phyloP scores from a whole-genome alignment of 2,888 invertebrate species.

The Callimorpha dominula region DNA sequence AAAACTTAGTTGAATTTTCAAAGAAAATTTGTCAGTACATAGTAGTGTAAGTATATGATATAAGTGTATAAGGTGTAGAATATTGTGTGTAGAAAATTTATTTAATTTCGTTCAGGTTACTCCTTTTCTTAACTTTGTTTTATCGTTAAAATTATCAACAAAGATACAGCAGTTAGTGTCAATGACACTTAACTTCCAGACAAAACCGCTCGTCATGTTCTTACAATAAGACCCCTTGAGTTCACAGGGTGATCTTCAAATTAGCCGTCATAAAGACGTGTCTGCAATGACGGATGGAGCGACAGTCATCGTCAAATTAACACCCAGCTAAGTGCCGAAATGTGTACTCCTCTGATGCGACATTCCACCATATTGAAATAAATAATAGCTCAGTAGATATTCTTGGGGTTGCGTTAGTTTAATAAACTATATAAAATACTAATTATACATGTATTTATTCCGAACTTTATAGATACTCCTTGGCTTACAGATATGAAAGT shows the following conservation, averaged over 20 bases:
- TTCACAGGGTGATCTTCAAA: conserved; percentile 78
- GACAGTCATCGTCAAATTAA: conserved; percentile 84
- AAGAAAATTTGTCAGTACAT: not conserved
- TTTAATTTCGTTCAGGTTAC: not conserved
- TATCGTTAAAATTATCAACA: conserved; percentile 2
- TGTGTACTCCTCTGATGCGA: conserved; percentile 73
- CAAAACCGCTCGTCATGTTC: conserved; percentile 74
- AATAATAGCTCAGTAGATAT: conserved; percentile 51
- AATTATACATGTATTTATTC: conserved; percentile 6
- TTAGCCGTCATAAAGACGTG: conserved; percentile 79
- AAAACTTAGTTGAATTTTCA: no score
- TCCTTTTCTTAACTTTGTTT: not conserved
- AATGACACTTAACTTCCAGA: conserved; percentile 36
- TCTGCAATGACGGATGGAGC: conserved; percentile 78
- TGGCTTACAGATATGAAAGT: not conserved
- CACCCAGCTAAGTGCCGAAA: conserved; percentile 82
- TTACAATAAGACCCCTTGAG: conserved; percentile 77
- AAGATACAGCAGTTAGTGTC: conserved; percentile 13
- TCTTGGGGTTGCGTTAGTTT: conserved; percentile 15
- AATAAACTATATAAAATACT: conserved; percentile 29
- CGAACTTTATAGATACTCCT: not conserved
- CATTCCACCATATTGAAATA: conserved; percentile 58
- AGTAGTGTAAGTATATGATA: not conserved
- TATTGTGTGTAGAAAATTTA: not conserved
- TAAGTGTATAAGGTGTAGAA: not conserved